Evolutionary conservation across 2,797 vertebrate species (phyloP).

Genomic region (Adelosebastes latens): DNA sequence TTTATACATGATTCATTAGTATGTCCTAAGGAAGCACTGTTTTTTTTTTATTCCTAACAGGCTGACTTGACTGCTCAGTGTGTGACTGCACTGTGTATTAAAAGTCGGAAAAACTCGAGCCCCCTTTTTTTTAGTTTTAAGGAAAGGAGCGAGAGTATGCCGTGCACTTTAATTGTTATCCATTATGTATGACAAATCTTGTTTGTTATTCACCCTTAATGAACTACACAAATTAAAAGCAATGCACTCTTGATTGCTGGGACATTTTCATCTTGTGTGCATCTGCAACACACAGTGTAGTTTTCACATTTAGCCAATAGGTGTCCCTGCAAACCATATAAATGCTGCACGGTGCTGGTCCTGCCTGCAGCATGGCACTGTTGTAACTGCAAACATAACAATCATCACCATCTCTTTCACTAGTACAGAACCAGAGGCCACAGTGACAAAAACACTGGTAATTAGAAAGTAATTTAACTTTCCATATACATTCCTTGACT

Average conservation of each 20-base stretch:
- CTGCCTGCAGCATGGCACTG: constrained; percentile 52
- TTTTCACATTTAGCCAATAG: constrained; percentile 88
- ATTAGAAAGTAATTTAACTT: constrained; percentile 9
- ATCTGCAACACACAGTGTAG: constrained; percentile 73
- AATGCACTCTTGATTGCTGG: constrained; percentile 45
- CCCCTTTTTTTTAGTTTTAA: constrained; percentile 29
- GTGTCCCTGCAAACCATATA: constrained; percentile 93
- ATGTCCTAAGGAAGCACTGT: constrained; percentile 81
- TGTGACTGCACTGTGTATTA: constrained; percentile 58
- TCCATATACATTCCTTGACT: constrained; percentile 1
- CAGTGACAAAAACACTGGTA: constrained; percentile 13
- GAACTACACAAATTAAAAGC: constrained; percentile 69
- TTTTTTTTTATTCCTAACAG: constrained; percentile 73
- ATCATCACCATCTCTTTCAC: constrained; percentile 39
- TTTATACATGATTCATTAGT: constrained; percentile 85
- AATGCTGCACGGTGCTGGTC: constrained; percentile 38
- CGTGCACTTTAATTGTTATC: constrained; percentile 64
- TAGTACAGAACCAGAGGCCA: constrained; percentile 54
- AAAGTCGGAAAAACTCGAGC: constrained; percentile 47
- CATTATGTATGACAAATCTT: constrained; percentile 65
- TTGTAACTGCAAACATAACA: constrained; percentile 56
- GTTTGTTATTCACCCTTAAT: constrained; percentile 72
- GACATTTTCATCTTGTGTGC: constrained; percentile 43
- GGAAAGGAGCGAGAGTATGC: constrained; percentile 16
- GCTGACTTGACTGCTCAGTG: constrained; percentile 72